phyloP scores from a whole-genome alignment of 2,797 vertebrate genomes.

The Mallotus villosus region DNA sequence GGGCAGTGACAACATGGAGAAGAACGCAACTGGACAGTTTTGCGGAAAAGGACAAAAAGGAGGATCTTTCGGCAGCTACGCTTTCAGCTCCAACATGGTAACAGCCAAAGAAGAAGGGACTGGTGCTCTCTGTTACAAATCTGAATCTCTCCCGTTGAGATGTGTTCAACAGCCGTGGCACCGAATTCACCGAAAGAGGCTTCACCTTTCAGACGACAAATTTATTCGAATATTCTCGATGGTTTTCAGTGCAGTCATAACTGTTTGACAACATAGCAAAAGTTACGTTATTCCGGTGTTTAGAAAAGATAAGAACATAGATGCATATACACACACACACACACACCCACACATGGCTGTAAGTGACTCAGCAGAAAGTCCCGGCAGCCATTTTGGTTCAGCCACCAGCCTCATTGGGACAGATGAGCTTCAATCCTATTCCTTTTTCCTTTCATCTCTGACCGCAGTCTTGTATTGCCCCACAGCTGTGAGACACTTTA shows the following conservation, averaged over 20 bases:
- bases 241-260: too few species aligned
- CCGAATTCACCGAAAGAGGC: not conserved
- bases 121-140: not conserved
- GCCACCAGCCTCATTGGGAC: not conserved
- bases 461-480: constrained; percentile 2
- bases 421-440: constrained; percentile 14
- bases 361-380: constrained; percentile 21
- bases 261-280: not conserved
- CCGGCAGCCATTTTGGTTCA: constrained; percentile 17
- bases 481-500: not conserved
- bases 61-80: not conserved
- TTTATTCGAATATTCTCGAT: not conserved
- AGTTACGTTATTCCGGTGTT: not conserved
- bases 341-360: constrained; percentile 10
- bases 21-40: not conserved
- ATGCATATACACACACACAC: constrained; percentile 4
- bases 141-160: too few species aligned
- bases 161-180: not conserved
- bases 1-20: not conserved
- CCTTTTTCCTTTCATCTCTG: not conserved
- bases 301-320: not conserved
- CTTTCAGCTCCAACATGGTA: too few species aligned
- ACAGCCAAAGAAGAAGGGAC: not conserved
- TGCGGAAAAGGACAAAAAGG: not conserved
- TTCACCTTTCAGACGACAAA: not conserved